These are phyloP conservation scores for Chroicocephalus ridibundus DNA, from an alignment of 2,113 vertebrate genomes.

Conservation along the genomic window DNA sequence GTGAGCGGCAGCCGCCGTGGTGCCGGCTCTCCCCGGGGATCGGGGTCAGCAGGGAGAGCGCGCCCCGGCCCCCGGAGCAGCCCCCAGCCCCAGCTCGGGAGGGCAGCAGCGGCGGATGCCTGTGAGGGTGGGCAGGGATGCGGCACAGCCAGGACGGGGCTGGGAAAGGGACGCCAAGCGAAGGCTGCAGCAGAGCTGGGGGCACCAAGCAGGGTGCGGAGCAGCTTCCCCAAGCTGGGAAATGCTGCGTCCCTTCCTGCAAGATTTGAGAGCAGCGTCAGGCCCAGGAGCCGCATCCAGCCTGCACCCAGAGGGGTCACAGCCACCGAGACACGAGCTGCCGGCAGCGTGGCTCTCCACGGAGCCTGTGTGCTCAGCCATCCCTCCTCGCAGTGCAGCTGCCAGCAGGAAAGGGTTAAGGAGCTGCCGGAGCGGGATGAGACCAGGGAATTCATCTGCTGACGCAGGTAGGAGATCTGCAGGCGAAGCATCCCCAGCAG, in stretches of 20 bases:
- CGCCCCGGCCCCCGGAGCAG: fast-evolving
- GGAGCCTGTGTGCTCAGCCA: background rate
- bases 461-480: conserved; percentile 57
- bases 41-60: fast-evolving
- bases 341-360: background rate
- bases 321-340: fast-evolving
- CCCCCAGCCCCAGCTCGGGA: too few relatives aligned
- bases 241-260: background rate
- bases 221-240: background rate
- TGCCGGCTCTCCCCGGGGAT: background rate
- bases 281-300: fast-evolving
- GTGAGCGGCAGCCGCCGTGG: background rate
- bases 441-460: conserved; percentile 52
- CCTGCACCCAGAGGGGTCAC: background rate
- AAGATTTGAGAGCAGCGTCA: background rate
- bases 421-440: background rate
- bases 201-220: background rate
- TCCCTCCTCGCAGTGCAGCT: background rate
- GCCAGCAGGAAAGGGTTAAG: conserved; percentile 18
- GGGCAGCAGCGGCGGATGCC: background rate
- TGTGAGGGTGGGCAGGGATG: background rate
- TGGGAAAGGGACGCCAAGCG: background rate
- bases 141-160: background rate
- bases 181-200: background rate
- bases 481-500: background rate